A percentile compares a stretch with the other conserved stretches of the same genome.
Conservation (phyloP, 1,140 invertebrate genomes). For the Heliothis virescens region DNA sequence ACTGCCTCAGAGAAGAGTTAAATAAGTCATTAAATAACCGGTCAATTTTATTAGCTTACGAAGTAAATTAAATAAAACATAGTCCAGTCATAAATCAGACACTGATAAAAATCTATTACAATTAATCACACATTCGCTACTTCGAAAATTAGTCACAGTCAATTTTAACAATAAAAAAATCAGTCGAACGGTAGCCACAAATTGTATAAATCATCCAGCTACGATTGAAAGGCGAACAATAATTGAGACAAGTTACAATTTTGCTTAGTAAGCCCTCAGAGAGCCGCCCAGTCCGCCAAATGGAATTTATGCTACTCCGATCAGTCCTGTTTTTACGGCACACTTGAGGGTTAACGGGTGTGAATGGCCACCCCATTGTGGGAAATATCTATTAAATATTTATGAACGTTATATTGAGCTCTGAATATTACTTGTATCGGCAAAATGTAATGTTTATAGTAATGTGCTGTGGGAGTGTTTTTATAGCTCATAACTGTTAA, state of each 20-base stretch:
- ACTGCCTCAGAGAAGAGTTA: no score
- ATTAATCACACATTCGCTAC: slow-evolving; percentile 16
- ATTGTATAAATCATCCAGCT: slow-evolving; percentile 23
- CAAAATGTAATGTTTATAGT: slow-evolving; percentile 67
- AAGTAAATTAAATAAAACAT: no score
- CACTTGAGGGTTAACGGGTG: slow-evolving; percentile 81
- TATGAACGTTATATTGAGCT: slow-evolving; percentile 73
- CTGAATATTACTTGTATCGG: slow-evolving; percentile 68
- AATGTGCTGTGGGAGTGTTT: slow-evolving; percentile 61
- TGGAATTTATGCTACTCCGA: slow-evolving; percentile 79
- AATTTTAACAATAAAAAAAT: slow-evolving; percentile 29
- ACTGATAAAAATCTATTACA: background rate
- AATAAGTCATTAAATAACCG: no score
- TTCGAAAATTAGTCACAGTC: slow-evolving; percentile 18
- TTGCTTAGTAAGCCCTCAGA: slow-evolving; percentile 75
- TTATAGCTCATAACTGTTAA: slow-evolving; percentile 52
- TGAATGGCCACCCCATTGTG: slow-evolving; percentile 83
- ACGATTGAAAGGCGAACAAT: slow-evolving; percentile 65
- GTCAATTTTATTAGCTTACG: no score
- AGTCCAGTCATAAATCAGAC: background rate
- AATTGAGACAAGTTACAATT: slow-evolving; percentile 77
- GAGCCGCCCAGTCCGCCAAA: slow-evolving; percentile 56
- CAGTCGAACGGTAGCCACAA: slow-evolving; percentile 19
- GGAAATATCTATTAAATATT: slow-evolving; percentile 85
- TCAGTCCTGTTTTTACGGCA: slow-evolving; percentile 76